Evolutionary conservation across 2,113 vertebrate genomes (phyloP), one percentile per base, ranked within the genome.

Genomic region (Prunella fulvescens): DNA sequence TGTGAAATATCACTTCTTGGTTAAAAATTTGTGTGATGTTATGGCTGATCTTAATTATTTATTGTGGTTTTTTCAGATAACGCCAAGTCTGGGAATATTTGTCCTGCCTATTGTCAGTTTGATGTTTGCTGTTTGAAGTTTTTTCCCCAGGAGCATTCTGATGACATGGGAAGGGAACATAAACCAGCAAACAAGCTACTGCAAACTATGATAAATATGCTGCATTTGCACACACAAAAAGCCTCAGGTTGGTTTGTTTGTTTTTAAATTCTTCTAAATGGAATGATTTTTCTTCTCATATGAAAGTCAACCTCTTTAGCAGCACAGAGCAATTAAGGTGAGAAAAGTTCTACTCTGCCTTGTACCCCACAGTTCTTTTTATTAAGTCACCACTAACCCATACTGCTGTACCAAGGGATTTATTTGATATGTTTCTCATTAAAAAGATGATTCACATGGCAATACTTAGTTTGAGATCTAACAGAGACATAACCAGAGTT

Each of bases 41-140:
- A 44, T 40, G 40, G 60, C n/a, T 81, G 37, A 37, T 61, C 37
- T 93, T 84, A 93, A 93, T 91, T 92, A 95, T 95, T 97, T 93
- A 93, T 89, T 86, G 50, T 84, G 31, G 12, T 51, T 95, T n/a
- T 88, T 92, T 91, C n/a, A 81, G 65, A 64, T 48, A 83, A 81
- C 64, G 26, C 61, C 88, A 81, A 48, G 28, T 44, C 57, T 96
- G 89, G 94, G 92, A 95, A 86, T 92, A 76, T 50, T 89, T 67
- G 37, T 39, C 28, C 61, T 86, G 69, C 44, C 57, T 84, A 70
- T 45, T 95, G 88, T 93, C 77, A 92, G 62, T 84, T 81, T 89
- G 69, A 54, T 88, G 80, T 71, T 90, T 95, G 51, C 31, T 67
- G 69, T 7, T 95, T 74, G 56, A 91, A 91, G 81, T 28, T 56